Evolutionary conservation across 2,888 invertebrate species (phyloP).

Genomic region (Sinodicranocentrus sp.): DNA sequence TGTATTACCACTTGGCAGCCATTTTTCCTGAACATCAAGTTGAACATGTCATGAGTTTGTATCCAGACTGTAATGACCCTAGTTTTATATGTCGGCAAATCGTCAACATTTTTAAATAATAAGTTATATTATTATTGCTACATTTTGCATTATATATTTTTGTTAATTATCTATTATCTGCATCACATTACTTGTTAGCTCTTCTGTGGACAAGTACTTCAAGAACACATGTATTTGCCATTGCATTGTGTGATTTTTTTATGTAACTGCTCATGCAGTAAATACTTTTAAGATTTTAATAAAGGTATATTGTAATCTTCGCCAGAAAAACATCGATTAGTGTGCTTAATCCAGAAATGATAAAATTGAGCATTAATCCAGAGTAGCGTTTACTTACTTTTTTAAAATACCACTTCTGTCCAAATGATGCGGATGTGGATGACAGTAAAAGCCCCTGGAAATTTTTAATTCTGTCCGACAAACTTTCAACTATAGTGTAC

Average conservation of each 20-base stretch:
- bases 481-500: too few relatives aligned
- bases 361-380: too few relatives aligned
- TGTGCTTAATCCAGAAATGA: too few relatives aligned
- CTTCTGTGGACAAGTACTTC: conserved; percentile 47
- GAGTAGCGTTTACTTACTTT: too few relatives aligned
- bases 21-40: conserved; percentile 95
- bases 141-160: neutral
- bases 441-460: too few relatives aligned
- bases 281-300: conserved; percentile 41
- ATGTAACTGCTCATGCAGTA: conserved; percentile 75
- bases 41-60: conserved; percentile 90
- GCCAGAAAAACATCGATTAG: too few relatives aligned
- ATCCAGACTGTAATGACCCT: conserved; percentile 93
- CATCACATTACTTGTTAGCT: conserved; percentile 45
- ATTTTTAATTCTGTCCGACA: too few relatives aligned
- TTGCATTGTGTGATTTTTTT: conserved; percentile 66
- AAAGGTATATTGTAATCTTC: neutral
- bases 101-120: conserved; percentile 83
- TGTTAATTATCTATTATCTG: neutral
- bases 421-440: too few relatives aligned
- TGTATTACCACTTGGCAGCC: conserved; percentile 93
- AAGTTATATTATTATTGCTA: conserved; percentile 31
- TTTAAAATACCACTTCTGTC: too few relatives aligned
- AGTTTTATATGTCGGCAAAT: conserved; percentile 94
- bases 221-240: conserved; percentile 66